Evolutionary conservation across 35 echinoderm and acorn worm genomes (phyloP).

Genomic region (Ptychodera flava): DNA sequence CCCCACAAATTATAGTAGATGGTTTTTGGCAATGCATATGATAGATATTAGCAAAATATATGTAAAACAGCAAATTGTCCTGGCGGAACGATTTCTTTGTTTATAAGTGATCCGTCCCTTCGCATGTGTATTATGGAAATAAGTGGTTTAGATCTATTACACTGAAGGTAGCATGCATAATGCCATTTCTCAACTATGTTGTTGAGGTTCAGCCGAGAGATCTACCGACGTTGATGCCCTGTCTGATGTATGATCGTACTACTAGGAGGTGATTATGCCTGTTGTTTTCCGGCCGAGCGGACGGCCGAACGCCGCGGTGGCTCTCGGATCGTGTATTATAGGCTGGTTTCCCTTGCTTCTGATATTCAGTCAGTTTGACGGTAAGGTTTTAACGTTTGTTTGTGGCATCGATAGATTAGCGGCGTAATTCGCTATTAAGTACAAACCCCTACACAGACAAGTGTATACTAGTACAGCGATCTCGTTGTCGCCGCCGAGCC

Average conservation of each 20-base stretch:
- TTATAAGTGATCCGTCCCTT: neutral
- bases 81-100: neutral
- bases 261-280: neutral
- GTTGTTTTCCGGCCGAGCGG: neutral
- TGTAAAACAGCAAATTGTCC: too few relatives aligned
- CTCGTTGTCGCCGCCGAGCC: too few relatives aligned
- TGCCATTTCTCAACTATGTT: neutral
- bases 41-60: too few relatives aligned
- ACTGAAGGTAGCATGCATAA: neutral
- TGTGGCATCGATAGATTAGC: neutral
- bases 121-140: neutral
- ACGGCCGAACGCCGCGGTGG: neutral
- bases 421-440: neutral
- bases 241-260: neutral
- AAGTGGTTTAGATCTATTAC: slow-evolving; percentile 1
- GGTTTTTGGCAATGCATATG: too few relatives aligned
- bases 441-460: neutral
- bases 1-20: too few relatives aligned
- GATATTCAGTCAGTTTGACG: neutral
- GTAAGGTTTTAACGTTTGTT: neutral
- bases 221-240: neutral
- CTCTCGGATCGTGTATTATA: neutral
- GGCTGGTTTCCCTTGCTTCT: neutral
- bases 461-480: neutral
- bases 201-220: neutral